phyloP scores from a whole-genome alignment of 2,888 invertebrate species.

The Napeogenes sylphis region DNA sequence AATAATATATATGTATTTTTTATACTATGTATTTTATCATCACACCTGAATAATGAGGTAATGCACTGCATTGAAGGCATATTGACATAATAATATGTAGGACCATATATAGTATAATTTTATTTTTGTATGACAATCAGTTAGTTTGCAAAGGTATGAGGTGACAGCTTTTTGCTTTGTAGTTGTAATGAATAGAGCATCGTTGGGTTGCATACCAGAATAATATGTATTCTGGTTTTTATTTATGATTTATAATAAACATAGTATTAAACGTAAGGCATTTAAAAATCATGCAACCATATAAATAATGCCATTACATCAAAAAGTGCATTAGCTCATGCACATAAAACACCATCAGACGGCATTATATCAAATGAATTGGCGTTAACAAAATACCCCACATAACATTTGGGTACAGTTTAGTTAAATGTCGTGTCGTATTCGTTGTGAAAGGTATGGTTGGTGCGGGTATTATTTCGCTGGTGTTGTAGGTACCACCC shows the following conservation, averaged over 20 bases:
- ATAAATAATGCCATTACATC: not conserved
- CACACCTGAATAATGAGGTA: not conserved
- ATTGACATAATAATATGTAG: not conserved
- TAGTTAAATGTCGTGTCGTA: slow-evolving; percentile 18
- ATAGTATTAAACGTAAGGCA: too few species aligned
- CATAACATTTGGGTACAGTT: slow-evolving; percentile 6
- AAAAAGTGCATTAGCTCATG: slow-evolving; percentile 4
- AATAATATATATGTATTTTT: not conserved
- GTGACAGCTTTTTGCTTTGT: not conserved
- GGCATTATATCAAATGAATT: not conserved
- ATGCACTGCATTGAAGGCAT: slow-evolving; percentile 4
- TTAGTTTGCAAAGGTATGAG: not conserved
- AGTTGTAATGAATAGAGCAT: not conserved
- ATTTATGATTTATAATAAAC: too few species aligned
- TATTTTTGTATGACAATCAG: not conserved
- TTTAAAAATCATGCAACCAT: too few species aligned
- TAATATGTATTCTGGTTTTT: too few species aligned
- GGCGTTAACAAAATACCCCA: slow-evolving; percentile 8
- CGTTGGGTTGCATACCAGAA: too few species aligned
- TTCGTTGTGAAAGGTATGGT: slow-evolving; percentile 9
- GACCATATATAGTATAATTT: not conserved
- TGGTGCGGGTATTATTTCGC: slow-evolving; percentile 25
- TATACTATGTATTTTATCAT: not conserved
- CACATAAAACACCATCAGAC: slow-evolving; percentile 7
- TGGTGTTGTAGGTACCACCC: slow-evolving; percentile 43